These are phyloP conservation scores for Papilio demoleus DNA, from an alignment of 2,888 invertebrate species.

Conservation along the genomic window DNA sequence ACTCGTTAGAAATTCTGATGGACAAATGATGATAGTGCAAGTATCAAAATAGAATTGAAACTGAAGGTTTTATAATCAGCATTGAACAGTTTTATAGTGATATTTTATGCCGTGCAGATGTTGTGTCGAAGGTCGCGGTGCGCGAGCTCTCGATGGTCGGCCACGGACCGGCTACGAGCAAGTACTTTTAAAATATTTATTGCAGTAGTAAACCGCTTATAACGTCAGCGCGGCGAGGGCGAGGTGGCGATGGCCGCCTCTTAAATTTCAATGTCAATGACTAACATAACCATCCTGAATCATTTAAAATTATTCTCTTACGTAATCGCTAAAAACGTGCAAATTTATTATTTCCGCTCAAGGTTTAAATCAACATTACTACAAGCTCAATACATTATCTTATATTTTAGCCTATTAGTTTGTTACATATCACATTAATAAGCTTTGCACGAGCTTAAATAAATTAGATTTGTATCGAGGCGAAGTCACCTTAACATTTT, in stretches of 20 bases:
- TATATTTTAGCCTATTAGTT: not conserved
- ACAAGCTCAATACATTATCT: no score
- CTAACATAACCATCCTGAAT: not conserved
- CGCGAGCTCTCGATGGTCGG: conserved; percentile 3
- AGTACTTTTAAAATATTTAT: conserved; percentile 28
- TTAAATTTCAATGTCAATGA: conserved; percentile 14
- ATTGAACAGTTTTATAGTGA: not conserved
- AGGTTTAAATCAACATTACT: not conserved
- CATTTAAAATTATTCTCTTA: not conserved
- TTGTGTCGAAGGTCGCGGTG: not conserved
- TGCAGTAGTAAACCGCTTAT: not conserved
- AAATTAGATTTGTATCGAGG: not conserved
- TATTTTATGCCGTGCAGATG: not conserved
- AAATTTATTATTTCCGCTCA: not conserved
- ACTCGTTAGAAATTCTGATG: no score
- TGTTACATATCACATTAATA: not conserved
- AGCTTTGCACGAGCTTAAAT: not conserved
- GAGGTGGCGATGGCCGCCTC: not conserved
- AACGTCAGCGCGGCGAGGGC: not conserved
- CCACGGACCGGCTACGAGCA: not conserved
- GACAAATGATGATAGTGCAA: no score
- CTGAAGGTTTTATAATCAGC: no score
- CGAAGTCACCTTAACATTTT: not conserved
- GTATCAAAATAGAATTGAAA: no score
- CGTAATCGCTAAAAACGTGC: not conserved